phyloP scores from a whole-genome alignment of 1,140 invertebrate genomes.

The Tenebrio molitor region DNA sequence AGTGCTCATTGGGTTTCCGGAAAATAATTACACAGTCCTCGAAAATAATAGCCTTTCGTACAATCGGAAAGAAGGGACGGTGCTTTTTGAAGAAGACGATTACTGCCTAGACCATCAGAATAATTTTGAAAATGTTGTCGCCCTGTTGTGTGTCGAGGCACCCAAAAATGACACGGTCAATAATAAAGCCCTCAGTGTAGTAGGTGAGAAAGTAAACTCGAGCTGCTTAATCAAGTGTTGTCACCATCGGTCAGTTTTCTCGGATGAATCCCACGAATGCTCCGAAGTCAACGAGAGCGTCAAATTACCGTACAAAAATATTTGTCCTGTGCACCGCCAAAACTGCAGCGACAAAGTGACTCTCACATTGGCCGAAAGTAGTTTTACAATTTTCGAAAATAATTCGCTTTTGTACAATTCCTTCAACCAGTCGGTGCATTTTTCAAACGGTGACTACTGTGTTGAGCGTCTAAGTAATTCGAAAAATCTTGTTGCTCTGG shows the following conservation, averaged over 20 bases:
- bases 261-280: neutral
- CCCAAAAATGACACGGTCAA: neutral
- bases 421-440: neutral
- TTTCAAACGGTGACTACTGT: conserved; percentile 1
- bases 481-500: neutral
- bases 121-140: conserved; percentile 1
- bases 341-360: conserved; percentile 6
- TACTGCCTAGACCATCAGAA: conserved; percentile 29
- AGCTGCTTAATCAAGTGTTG: neutral
- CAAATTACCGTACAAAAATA: neutral
- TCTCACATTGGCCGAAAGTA: neutral
- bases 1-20: neutral
- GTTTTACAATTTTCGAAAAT: neutral
- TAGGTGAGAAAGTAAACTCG: conserved; percentile 26
- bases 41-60: neutral
- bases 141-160: neutral
- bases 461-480: neutral
- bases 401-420: neutral
- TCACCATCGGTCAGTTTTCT: neutral
- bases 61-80: neutral
- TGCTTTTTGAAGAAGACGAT: neutral
- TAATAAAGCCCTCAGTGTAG: neutral
- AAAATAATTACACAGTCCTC: neutral
- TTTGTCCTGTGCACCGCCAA: neutral
- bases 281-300: neutral